Percentiles rank a stretch among this genome's conserved stretches.
Evolutionary conservation across 1,140 invertebrate species (phyloP).

Genomic region (Drosophila bocki): DNA sequence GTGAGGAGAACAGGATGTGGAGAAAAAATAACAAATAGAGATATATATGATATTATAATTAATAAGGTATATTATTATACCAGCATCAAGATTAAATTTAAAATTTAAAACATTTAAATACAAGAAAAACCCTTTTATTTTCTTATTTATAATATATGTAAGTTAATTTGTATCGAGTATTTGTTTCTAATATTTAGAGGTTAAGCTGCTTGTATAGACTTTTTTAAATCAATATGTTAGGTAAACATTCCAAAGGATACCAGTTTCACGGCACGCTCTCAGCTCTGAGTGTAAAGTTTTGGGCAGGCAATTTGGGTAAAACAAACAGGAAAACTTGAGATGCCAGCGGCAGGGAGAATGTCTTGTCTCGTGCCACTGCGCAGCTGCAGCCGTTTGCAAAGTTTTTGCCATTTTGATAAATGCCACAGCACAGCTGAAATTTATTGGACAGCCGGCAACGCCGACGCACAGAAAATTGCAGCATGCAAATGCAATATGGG

Average conservation of each 20-base stretch:
- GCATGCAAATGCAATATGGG: conserved; percentile 43
- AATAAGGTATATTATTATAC: not conserved
- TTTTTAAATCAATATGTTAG: not conserved
- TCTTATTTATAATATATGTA: too few species aligned
- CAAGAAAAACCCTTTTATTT: not conserved
- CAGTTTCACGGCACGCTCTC: not conserved
- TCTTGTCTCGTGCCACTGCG: conserved; percentile 55
- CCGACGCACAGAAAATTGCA: conserved; percentile 37
- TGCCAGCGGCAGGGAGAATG: conserved; percentile 43
- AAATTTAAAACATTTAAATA: not conserved
- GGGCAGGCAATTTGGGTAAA: conserved; percentile 46
- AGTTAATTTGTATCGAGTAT: not conserved
- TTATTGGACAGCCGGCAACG: conserved; percentile 66
- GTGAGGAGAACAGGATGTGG: conserved; percentile 11
- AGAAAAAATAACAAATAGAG: not conserved
- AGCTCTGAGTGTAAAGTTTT: conserved; percentile 21
- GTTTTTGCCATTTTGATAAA: conserved; percentile 70
- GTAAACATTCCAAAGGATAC: not conserved
- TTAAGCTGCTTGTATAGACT: too few species aligned
- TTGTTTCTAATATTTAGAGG: not conserved
- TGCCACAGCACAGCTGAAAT: conserved; percentile 61
- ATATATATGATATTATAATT: not conserved
- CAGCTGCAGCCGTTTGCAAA: conserved; percentile 65
- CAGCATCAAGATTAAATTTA: not conserved
- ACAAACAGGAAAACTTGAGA: conserved; percentile 43